These are phyloP conservation scores for Acanthochromis polyacanthus DNA, from an alignment of 2,113 vertebrate genomes.

Conservation along the genomic window DNA sequence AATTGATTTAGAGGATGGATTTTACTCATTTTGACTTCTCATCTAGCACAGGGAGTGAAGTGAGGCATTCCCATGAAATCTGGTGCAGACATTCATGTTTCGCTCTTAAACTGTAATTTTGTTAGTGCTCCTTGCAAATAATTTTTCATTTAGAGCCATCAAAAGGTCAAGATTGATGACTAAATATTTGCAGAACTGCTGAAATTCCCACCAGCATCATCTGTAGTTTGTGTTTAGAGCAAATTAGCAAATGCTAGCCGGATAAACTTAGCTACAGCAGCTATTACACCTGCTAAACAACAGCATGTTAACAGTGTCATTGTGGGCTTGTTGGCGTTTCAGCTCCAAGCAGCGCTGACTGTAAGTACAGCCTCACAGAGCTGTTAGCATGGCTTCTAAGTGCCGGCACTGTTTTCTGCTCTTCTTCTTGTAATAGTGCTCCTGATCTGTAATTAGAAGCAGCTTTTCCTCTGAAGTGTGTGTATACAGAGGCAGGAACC, in stretches of 20 bases:
- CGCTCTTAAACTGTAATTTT: too few relatives aligned
- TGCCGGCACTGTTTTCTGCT: neutral
- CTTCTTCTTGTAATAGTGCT: neutral
- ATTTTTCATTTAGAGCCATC: too few relatives aligned
- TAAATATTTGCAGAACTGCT: too few relatives aligned
- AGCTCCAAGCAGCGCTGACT: constrained; percentile 1
- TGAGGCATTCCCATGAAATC: neutral
- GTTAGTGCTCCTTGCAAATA: too few relatives aligned
- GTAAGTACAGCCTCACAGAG: neutral
- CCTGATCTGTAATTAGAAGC: neutral
- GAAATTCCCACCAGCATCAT: too few relatives aligned
- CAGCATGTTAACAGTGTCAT: neutral
- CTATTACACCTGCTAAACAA: neutral
- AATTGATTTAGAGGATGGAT: neutral
- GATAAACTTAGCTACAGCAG: neutral
- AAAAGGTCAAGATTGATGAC: too few relatives aligned
- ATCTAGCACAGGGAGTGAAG: neutral
- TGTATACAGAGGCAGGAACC: neutral
- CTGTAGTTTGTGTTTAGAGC: too few relatives aligned
- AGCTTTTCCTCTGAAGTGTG: constrained; percentile 7
- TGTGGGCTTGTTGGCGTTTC: neutral
- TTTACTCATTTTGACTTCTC: neutral
- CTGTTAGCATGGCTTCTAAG: neutral
- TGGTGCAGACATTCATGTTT: neutral
- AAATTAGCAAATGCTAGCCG: neutral